Percentiles rank a stretch among this genome's conserved stretches.
Evolutionary conservation across 2,113 vertebrate genomes (phyloP).

Genomic region (Grammomys dolichurus): DNA sequence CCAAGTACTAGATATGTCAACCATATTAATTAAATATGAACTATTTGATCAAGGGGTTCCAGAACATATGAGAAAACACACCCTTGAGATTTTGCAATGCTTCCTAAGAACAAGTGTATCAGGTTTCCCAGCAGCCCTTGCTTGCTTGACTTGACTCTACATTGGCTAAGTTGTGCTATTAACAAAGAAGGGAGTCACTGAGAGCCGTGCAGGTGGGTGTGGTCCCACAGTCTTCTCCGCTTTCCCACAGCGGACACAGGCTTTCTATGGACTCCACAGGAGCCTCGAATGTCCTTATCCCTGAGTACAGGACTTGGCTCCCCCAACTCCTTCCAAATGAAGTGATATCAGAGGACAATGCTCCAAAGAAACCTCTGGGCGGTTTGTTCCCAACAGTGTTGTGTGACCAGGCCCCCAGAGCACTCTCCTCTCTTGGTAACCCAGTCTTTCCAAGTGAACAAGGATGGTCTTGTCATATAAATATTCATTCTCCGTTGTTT

Average conservation of each 20-base stretch:
- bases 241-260: not conserved
- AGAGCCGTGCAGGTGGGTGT: not conserved
- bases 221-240: not conserved
- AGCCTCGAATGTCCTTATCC: not conserved
- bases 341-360: slow-evolving; percentile 27
- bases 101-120: slow-evolving; percentile 5
- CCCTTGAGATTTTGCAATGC: slow-evolving; percentile 35
- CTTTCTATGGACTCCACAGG: accelerated
- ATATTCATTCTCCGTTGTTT: not conserved
- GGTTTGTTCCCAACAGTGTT: not conserved
- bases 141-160: not conserved
- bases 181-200: slow-evolving; percentile 7
- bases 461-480: not conserved
- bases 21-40: not conserved
- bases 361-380: slow-evolving; percentile 21
- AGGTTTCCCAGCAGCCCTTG: not conserved
- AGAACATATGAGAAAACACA: not conserved
- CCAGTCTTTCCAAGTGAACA: not conserved
- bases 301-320: not conserved
- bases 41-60: not conserved
- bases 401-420: slow-evolving; percentile 26
- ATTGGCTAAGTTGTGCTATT: not conserved
- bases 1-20: not conserved
- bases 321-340: not conserved
- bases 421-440: not conserved